Evolutionary conservation across 2,888 invertebrate genomes (phyloP), one percentile per base, ranked within the genome.

Genomic region (Synanthedon tipuliformis): DNA sequence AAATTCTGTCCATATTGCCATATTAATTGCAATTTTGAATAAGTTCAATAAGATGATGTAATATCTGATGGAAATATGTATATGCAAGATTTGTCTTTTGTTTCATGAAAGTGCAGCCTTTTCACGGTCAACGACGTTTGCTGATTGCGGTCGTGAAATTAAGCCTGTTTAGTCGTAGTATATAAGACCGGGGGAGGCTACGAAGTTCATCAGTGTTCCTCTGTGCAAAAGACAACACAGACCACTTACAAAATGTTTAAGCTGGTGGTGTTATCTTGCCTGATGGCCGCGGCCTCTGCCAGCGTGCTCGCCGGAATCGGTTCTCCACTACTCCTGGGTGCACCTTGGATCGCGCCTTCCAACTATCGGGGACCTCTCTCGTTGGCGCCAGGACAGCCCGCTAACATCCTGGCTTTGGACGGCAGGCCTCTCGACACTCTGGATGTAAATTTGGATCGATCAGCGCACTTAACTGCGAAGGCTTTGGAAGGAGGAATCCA

Each of bases 251-350:
- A 66, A 62, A 88, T 88, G 88, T 71, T 86, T 74, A 86, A 86
- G 71, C 75, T 88, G 88, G 89, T 90, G 87, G 90, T 90, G 77
- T 89, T 91, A 83, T 89, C 88, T 69, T 90, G 90, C 80, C 71
- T 91, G 65, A 62, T 91, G 75, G 89, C 90, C 60, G 79, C 89
- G 61, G 90, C 85, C 61, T 81, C 85, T 56, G 66, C 69, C 8
- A 40, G 50, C 7, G 65, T 64, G 56, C 51, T 57, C 50, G 59
- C 72, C 10, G 27, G 34, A 8, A 65, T 63, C 57, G 50, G 57
- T 49, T 59, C 73, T 4, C 64, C 73, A 4, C 48, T 67, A 34
- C 68, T 70, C 13, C 71, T 75, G 64, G 52, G 64, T 40, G 58
- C 75, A 45, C 61, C 76, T 0, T 50, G 69, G 13, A 50, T 70